Evolutionary conservation across 1,140 invertebrate species (phyloP), one percentile per base, ranked within the genome.

Genomic region (Calephelis nemesis): DNA sequence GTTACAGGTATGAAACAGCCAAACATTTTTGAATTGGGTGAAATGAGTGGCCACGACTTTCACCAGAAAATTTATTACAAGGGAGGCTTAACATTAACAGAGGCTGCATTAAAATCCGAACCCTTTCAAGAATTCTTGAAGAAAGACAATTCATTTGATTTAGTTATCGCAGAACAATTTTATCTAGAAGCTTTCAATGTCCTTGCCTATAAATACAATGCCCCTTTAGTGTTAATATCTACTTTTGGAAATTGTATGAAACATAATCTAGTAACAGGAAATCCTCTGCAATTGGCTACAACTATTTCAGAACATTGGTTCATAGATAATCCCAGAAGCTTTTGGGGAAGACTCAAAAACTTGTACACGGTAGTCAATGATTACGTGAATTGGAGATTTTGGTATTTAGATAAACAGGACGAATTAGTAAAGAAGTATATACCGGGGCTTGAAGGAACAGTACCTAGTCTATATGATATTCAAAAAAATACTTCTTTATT

Each of bases 111-210:
- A 11, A 89, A 91, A 58, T 92, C 93, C 69, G 77, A 68, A 8
- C 80, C 88, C 70, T 84, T 94, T 0, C 78, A 87, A 71, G 68
- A 81, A 4, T 88, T 94, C 9, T 83, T 94, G 10, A 78, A 74
- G 11, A 82, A 88, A 63, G 86, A 93, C 42, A 79, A 91, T 60
- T 80, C 84, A 60, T 94, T 91, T 70, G 93, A 94, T 74, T 66
- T 94, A 10, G 87, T 94, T 4, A 92, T 94, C 5, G 70, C 87
- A 62, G 93, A 94, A 77, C 90, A 93, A 69, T 94, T 94, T 72
- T 93, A 90, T 50, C 92, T 93, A 77, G 93, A 94, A 78, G 89
- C 93, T 7, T 80, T 93, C n/a, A 87, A 93, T 12, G 84, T 92
- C 75, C 86, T 94, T 54, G 93, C 92, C 4, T 85, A 92, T 49